phyloP scores from a whole-genome alignment of 2,888 invertebrate genomes.

The Trachelus iudaicus region DNA sequence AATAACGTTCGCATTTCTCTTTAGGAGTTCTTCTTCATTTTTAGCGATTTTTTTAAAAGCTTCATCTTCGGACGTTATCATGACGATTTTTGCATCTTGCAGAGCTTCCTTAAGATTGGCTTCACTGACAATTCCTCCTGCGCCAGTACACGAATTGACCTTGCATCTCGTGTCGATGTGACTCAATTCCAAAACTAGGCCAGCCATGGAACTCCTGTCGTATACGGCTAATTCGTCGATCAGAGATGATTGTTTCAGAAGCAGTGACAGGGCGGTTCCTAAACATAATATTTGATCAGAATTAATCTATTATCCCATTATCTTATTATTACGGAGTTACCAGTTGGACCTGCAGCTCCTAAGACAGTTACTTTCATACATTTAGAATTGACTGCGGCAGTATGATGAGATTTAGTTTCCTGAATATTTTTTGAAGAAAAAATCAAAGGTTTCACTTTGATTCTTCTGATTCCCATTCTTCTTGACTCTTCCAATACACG shows the following conservation, averaged over 20 bases:
- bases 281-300: neutral
- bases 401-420: neutral
- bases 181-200: slow-evolving; percentile 64
- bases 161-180: slow-evolving; percentile 67
- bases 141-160: slow-evolving; percentile 44
- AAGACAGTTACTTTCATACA: slow-evolving; percentile 69
- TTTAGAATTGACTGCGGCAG: slow-evolving; percentile 30
- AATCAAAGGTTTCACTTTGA: neutral
- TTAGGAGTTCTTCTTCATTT: slow-evolving; percentile 72
- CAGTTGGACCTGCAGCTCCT: slow-evolving; percentile 69
- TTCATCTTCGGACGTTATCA: slow-evolving; percentile 74
- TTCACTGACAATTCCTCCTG: slow-evolving; percentile 40
- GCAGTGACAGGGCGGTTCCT: slow-evolving; percentile 64
- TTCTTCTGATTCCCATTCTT: neutral
- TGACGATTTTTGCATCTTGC: slow-evolving; percentile 71
- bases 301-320: neutral
- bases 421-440: neutral
- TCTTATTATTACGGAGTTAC: slow-evolving; percentile 42
- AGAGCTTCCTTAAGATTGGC: slow-evolving; percentile 55
- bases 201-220: slow-evolving; percentile 64
- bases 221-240: slow-evolving; percentile 72
- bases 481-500: neutral
- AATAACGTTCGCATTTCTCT: slow-evolving; percentile 64
- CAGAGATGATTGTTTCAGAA: slow-evolving; percentile 71
- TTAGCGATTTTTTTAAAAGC: slow-evolving; percentile 56